Evolutionary conservation across 2,113 vertebrate species (phyloP).

Genomic region (Ochotona princeps): DNA sequence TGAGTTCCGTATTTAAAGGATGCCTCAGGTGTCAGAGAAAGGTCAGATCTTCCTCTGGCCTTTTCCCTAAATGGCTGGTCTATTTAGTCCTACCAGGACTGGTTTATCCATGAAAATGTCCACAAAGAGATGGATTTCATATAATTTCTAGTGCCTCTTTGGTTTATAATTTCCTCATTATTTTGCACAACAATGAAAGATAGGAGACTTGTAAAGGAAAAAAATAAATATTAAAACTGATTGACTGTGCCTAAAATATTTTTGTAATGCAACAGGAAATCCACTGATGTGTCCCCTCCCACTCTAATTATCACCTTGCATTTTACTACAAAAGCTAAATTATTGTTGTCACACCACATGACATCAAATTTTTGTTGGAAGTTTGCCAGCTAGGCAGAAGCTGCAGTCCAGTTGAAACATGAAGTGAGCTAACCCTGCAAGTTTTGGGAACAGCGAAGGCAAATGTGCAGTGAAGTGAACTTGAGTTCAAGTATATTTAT

Average conservation of each 20-base stretch:
- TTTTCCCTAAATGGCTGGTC: conserved; percentile 27
- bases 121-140: background rate
- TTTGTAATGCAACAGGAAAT: background rate
- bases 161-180: background rate
- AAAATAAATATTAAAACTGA: conserved; percentile 24
- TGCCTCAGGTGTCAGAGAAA: background rate
- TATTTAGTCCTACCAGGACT: background rate
- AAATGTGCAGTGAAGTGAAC: conserved; percentile 37
- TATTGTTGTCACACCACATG: conserved; percentile 52
- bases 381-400: conserved; percentile 46
- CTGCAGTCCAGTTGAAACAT: conserved; percentile 1
- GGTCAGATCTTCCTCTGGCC: background rate
- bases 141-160: background rate
- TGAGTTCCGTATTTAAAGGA: background rate
- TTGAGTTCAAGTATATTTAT: conserved; percentile 60
- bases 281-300: background rate
- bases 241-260: background rate
- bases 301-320: conserved; percentile 30
- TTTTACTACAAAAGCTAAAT: conserved; percentile 60
- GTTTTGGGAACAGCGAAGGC: background rate
- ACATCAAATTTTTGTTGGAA: conserved; percentile 62
- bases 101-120: background rate
- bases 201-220: background rate
- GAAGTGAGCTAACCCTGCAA: conserved; percentile 28
- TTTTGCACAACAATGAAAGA: background rate